Evolutionary conservation across 2,888 invertebrate genomes (phyloP).

Genomic region (Catocala nupta): DNA sequence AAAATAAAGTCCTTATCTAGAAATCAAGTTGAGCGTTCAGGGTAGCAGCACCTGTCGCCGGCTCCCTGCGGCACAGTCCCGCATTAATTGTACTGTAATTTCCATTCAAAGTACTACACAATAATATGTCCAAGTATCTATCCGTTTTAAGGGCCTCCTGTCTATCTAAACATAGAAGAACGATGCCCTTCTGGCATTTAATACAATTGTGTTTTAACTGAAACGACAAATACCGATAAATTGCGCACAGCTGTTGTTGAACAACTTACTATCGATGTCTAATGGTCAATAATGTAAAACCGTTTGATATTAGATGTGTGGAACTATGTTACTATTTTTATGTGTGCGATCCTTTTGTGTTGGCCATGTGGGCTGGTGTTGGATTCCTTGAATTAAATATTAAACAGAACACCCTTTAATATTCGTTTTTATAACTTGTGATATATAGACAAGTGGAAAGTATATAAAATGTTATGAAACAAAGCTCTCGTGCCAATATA

Average conservation of each 20-base stretch:
- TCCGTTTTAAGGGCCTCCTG: slow-evolving; percentile 72
- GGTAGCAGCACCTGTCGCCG: slow-evolving; percentile 58
- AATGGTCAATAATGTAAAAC: slow-evolving; percentile 5
- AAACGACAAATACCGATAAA: slow-evolving; percentile 33
- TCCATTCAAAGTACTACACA: slow-evolving; percentile 62
- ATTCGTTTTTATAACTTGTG: too few relatives aligned
- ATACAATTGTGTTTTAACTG: slow-evolving; percentile 41
- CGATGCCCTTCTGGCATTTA: slow-evolving; percentile 35
- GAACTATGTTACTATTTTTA: too few relatives aligned
- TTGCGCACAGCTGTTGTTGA: slow-evolving; percentile 48
- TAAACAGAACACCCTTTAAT: too few relatives aligned
- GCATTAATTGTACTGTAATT: slow-evolving; percentile 65
- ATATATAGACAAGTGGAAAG: too few relatives aligned
- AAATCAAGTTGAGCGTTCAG: background rate
- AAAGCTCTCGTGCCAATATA: too few relatives aligned
- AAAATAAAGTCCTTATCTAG: background rate
- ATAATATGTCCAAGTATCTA: slow-evolving; percentile 60
- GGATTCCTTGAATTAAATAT: too few relatives aligned
- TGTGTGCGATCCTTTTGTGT: too few relatives aligned
- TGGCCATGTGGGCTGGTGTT: too few relatives aligned
- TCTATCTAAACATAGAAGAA: slow-evolving; percentile 55
- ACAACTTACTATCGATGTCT: slow-evolving; percentile 41
- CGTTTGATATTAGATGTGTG: too few relatives aligned
- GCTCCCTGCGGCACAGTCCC: slow-evolving; percentile 46
- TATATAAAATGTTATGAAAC: too few relatives aligned